Evolutionary conservation across 53 echinoderm and acorn worm genomes (phyloP), one percentile per base, ranked within the genome.

Genomic region (Crossaster papposus): DNA sequence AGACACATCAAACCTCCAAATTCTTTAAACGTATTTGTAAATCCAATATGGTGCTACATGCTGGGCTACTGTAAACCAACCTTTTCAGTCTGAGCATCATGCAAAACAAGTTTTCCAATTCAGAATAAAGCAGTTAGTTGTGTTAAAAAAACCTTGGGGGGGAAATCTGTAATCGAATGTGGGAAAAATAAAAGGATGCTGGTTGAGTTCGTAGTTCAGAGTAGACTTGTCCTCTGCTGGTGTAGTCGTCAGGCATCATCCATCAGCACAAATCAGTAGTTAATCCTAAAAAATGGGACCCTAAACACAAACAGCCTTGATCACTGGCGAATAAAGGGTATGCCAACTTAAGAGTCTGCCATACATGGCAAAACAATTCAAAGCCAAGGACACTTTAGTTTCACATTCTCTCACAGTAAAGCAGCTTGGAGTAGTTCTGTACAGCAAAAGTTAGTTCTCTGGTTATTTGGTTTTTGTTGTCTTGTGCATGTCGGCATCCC

Each of bases 221-320:
- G 29, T 12, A 30, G 70, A 17, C 12, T 34, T 2, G 18, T 70
- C 29, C 28, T 70, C 24, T 30, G 30, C 20, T 8, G 35, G 62
- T 22, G 44, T 32, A 13, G 64, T 36, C 20, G 63, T 62, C 81
- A 23, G 36, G 64, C 63, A 30, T 63, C 22, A 18, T 82, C 82
- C 68, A 23, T 64, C 65, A 28, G 68, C 29, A 26, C 36, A 37
- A 2, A 18, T 15, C 24, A 14, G 29, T 22, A 33, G 35, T 55
- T 68, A 38, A 37, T 65, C 82, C 68, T 63, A 36, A 63, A 82
- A 28, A 35, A n/a, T n/a, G 1, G 13, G 50, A 65, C 82, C 38
- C 28, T 70, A 38, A 65, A 68, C 68, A 82, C 82, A 82, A 82
- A 58, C 58, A 68, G 82, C 28, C 65, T 82, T 37, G 68, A 68